Base-by-base conservation (phyloP, 2,888 invertebrate species). In the Napeogenes inachia region DNA sequence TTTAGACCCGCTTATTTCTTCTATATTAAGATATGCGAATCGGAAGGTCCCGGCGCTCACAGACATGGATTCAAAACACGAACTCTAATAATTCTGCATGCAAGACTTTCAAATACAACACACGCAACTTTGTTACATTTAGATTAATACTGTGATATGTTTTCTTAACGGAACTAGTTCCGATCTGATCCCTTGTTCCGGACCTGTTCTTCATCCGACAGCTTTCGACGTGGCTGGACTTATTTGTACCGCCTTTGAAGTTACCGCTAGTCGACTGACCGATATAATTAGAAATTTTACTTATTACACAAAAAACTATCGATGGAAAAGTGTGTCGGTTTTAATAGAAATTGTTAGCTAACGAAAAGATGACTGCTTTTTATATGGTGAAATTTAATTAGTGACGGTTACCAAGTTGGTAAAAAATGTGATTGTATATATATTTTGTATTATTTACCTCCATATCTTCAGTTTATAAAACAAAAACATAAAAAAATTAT, bases 201-300 rank as follows among this genome's bases (percentile, higher is more conserved):
- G 30, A 8, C n/a, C 50, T 60, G 47, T 57, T 60, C 68, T 74
- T 71, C 68, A 70, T 68, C 76, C 76, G 56, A 77, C 73, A 71
- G 76, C 70, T 78, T 78, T 80, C 78, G 71, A 74, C 79, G 78
- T 75, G 81, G 73, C 61, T 69, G 57, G 47, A 62, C 71, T 69
- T 69, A 73, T 74, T 74, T 57, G 32, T 33, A 55, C 59, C 56
- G 54, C 54, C 59, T 54, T 62, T 33, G n/a, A 55, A 47, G 45
- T 59, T 53, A 56, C 47, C 56, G 56, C 57, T 45, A 60, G 10
- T 38, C 53, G 30, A 56, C 54, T 13, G 35, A 47, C 56, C 55
- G 54, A 50, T 55, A 54, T 35, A 45, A 46, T 58, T 57, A 55
- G 46, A 57, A 55, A 62, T 58, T 54, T 58, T 13, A 58, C 55